Evolutionary conservation across 1,140 invertebrate species (phyloP), one percentile per base, ranked within the genome.

Genomic region (Nephila pilipes): DNA sequence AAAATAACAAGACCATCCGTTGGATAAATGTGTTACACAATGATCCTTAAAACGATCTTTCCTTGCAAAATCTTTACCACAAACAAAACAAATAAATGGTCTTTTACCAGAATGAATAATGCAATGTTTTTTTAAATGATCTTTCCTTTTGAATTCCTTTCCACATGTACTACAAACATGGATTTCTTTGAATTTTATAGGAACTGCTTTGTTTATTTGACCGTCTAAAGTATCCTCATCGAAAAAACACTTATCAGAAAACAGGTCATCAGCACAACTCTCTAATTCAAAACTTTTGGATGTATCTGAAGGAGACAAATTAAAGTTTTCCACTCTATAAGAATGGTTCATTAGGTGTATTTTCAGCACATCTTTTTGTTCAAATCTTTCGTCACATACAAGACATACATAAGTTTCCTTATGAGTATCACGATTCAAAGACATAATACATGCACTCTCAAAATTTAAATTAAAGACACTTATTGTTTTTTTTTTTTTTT

Each of bases 61-160:
- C 36, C 81, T 92, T 1, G 98, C 97, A 96, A 98, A 98, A 95
- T 97, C 98, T 95, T 98, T 98, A 94, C 97, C 98, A 95, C 98
- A 98, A 22, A 94, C 85, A 10, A 85, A 16, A 58, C 93, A 94
- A 95, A 98, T 54, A 54, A 85, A 92, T n/a, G 93, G 93, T n/a
- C 85, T 94, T 8, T 80, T n/a, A 20, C 75, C 89, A 32, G 83
- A 46, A 58, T 94, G 93, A 2, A 80, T 29, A 0, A 75, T 32
- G 8, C 5, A 36, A 55, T 94, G 93, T 18, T 87, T 85, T 4
- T 57, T 98, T 90, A 98, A 96, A 94, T 98, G 98, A 94, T 97
- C 98, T 95, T 98, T 98, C 12, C 98, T 98, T 2, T 97, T 98
- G 94, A 98, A 98, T 1, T 97, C 97, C 63, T 91, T 93, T 8